Base-by-base conservation (phyloP, 2,113 vertebrate species). In the Campylomormyrus numenius region DNA sequence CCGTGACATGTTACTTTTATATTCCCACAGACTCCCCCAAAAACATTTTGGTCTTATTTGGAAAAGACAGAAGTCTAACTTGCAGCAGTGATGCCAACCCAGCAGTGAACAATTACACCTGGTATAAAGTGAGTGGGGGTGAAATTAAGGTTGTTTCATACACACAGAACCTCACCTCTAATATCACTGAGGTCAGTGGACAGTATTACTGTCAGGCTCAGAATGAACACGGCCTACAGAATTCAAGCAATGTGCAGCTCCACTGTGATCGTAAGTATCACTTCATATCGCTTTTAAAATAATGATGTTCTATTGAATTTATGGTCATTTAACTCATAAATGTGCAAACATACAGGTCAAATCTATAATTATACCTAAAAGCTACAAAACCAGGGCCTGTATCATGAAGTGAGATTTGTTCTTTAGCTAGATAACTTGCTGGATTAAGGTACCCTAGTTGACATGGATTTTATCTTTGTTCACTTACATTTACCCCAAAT, bases 21-120 rank as follows among this genome's bases (percentile, higher is more conserved):
- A 83, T 39, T 87, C 7, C 92, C 89, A 53, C 92, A 95, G 95
- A 94, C 91, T 89, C 94, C 3, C 95, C 95, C 0, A 93, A 93
- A 88, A 94, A 94, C 92, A 95, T 93, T 3, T 89, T 93, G 3
- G 84, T 95, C n/a, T 19, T 15, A 35, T 91, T 94, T 2, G 92
- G 94, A 87, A 91, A 85, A 89, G 90, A 92, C 42, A 93, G 95
- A 39, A 94, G 92, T 91, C 93, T 96, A 89, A 94, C 66, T 85
- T 95, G 95, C 92, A 88, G 88, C 6, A 94, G 88, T 88, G 35
- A 92, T 7, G 93, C 93, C 85, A 95, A 94, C 80, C 95, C 95
- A 90, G 86, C 88, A 0, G 91, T n/a, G 7, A 42, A 85, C 1
- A 94, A 93, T 92, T 89, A 94, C 93, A 95, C 91, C 93, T 96